These are phyloP conservation scores for Polyommatus iphigenia DNA, from an alignment of 2,888 invertebrate genomes.

Conservation along the genomic window DNA sequence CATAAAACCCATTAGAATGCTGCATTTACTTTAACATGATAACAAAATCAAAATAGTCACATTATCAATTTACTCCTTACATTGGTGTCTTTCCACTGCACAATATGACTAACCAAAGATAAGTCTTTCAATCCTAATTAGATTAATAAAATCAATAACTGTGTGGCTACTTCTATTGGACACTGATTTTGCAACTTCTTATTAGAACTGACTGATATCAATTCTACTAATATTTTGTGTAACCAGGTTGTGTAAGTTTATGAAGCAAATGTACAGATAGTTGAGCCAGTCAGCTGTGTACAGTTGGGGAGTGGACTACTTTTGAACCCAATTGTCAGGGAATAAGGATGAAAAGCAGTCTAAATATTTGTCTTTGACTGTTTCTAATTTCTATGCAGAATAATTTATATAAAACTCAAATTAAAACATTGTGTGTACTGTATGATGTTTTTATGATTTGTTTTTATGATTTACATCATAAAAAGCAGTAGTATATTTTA, in stretches of 20 bases:
- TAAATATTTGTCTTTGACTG: not conserved
- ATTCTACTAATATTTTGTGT: not conserved
- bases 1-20: not conserved
- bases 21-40: not conserved
- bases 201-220: slow-evolving; percentile 10
- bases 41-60: not conserved
- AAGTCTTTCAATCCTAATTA: slow-evolving; percentile 3
- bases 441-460: too few species aligned
- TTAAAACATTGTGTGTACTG: too few species aligned
- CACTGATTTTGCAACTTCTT: slow-evolving; percentile 7
- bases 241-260: not conserved
- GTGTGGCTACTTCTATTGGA: not conserved
- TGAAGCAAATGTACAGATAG: not conserved
- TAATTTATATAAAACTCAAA: not conserved
- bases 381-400: not conserved
- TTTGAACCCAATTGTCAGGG: not conserved
- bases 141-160: slow-evolving; percentile 23
- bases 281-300: not conserved
- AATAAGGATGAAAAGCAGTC: not conserved
- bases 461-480: too few species aligned
- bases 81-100: not conserved
- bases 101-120: not conserved
- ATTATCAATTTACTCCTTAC: slow-evolving; percentile 8
- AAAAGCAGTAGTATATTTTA: too few species aligned
- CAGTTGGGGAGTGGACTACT: not conserved